Percentiles rank a stretch among this genome's conserved stretches.
phyloP scores from a whole-genome alignment of 35 echinoderm and acorn worm genomes.

The Nesometra sesokonis region DNA sequence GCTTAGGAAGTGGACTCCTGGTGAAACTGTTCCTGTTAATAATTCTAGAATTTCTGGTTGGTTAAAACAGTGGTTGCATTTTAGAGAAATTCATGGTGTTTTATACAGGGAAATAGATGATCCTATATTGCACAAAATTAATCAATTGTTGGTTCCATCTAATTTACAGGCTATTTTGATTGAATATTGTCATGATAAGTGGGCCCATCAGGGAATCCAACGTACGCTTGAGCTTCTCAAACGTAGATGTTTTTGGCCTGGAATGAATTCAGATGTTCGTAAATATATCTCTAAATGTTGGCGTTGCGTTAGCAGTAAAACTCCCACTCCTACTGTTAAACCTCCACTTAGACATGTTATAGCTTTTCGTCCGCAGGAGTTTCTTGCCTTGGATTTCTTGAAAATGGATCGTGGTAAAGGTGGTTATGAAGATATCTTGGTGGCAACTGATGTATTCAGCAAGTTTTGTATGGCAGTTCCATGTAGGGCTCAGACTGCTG shows the following conservation, averaged over 20 bases:
- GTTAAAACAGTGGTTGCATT: not conserved
- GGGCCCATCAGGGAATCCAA: slow-evolving; percentile 24
- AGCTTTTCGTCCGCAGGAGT: too few species aligned
- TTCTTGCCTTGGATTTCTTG: too few species aligned
- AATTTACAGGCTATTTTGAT: not conserved
- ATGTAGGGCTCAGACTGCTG: too few species aligned
- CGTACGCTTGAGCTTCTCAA: slow-evolving; percentile 10
- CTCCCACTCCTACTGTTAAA: not conserved
- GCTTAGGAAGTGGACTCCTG: not conserved
- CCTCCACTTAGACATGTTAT: too few species aligned
- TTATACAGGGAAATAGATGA: slow-evolving; percentile 4
- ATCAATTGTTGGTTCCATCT: slow-evolving; percentile 4
- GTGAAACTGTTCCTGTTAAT: too few species aligned
- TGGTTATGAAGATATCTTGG: too few species aligned
- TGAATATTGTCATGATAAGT: slow-evolving; percentile 12
- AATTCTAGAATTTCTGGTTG: not conserved
- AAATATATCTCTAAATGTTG: not conserved
- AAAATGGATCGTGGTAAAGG: too few species aligned
- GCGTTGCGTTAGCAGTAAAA: slow-evolving; percentile 9
- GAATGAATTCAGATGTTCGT: not conserved
- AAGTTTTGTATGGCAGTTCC: too few species aligned
- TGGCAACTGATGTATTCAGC: too few species aligned
- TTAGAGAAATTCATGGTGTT: slow-evolving; percentile 9
- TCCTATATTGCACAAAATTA: not conserved
- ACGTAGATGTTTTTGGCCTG: slow-evolving; percentile 21